Base-by-base conservation (phyloP, 2,888 invertebrate genomes). In the Elegia similella region DNA sequence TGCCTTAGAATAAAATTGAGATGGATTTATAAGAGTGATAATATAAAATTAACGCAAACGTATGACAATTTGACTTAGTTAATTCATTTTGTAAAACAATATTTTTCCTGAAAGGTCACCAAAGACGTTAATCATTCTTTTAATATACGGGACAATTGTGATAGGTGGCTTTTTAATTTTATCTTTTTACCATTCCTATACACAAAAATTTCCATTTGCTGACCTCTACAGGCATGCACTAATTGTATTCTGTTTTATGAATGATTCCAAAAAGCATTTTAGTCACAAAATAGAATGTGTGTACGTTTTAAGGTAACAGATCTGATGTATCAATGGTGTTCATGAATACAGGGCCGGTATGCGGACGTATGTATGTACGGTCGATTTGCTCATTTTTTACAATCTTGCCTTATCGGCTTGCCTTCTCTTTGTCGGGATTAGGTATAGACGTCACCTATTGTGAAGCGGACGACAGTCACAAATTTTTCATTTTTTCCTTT, bases 371-470 rank as follows among this genome's bases (percentile, higher is more conserved):
- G 32, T n/a, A n/a, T n/a, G n/a, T 30, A 12, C 30, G 10, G 16
- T 30, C 13, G 44, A 13, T 55, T 73, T 76, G 75, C 72, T 75
- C 73, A 76, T 65, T 68, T 62, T 16, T 13, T 60, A 54, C 53
- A 62, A 62, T 75, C 76, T 77, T 78, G 78, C 78, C 79, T 62
- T 58, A 57, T 57, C 46, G 75, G 75, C 75, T 77, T 77, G 76
- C 78, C 76, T 66, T 69, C 64, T 54, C 65, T 54, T n/a, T 13
- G 32, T 32, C 34, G 34, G 34, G 50, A 34, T 17, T 50, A 50
- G 50, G 50, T 50, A 17, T 50, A 50, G 15, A 2, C 10, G 17
- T 16, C 50, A 12, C 5, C 5, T 52, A n/a, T 52, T 17, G 13
- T 23, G 12, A 34, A 30, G n/a, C 16, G 29, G 44, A 47, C 38